A percentile compares a stretch with the other conserved stretches of the same genome.
Evolutionary conservation across 2,113 vertebrate species (phyloP).

Genomic region (Leptobrachium ailaonicum): DNA sequence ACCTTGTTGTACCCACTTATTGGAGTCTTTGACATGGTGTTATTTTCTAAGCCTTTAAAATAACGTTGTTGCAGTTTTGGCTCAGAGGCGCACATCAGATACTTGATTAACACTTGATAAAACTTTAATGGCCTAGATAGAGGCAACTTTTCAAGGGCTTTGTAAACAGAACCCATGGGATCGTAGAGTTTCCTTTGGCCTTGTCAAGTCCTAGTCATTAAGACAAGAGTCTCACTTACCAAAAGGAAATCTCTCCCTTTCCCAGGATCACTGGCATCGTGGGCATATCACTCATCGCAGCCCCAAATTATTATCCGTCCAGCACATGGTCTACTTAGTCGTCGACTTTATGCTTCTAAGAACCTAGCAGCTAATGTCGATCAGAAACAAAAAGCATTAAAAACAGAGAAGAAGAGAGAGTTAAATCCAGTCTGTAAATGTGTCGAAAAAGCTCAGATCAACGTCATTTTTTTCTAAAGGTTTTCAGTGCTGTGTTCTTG

Average conservation of each 20-base stretch:
- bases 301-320: slow-evolving; percentile 42
- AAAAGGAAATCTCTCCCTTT: slow-evolving; percentile 46
- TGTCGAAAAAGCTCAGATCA: neutral
- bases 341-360: slow-evolving; percentile 15
- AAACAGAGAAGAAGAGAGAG: neutral
- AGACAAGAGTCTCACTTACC: slow-evolving; percentile 48
- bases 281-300: slow-evolving; percentile 47
- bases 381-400: neutral
- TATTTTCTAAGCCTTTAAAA: slow-evolving; percentile 20
- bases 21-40: neutral
- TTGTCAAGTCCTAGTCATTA: slow-evolving; percentile 48
- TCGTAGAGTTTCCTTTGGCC: slow-evolving; percentile 41
- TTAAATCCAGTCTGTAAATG: neutral
- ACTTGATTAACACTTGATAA: slow-evolving; percentile 44
- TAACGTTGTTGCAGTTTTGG: neutral
- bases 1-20: neutral
- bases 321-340: slow-evolving; percentile 26
- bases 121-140: slow-evolving; percentile 41
- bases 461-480: neutral
- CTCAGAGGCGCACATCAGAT: slow-evolving; percentile 21
- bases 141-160: slow-evolving; percentile 37
- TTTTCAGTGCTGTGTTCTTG: slow-evolving; percentile 9
- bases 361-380: slow-evolving; percentile 13
- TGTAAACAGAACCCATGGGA: slow-evolving; percentile 46
- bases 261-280: slow-evolving; percentile 45